phyloP scores from a whole-genome alignment of 2,797 vertebrate genomes.

The Gadopsis bispinosus region DNA sequence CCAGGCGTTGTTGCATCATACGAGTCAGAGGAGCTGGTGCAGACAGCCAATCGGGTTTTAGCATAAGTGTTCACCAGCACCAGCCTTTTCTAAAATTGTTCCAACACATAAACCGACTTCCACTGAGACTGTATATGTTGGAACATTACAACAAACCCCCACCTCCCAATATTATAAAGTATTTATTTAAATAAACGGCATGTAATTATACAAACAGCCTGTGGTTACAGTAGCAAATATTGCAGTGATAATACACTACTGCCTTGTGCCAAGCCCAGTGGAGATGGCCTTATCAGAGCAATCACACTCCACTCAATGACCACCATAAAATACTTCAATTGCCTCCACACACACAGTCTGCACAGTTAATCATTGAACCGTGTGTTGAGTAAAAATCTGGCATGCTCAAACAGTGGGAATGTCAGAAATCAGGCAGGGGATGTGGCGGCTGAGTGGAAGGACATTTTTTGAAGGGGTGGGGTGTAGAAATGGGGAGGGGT shows the following conservation, averaged over 20 bases:
- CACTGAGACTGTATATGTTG: background rate
- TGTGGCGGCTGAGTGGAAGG: conserved; percentile 11
- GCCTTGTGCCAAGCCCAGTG: background rate
- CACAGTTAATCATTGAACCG: conserved; percentile 77
- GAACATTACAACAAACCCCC: background rate
- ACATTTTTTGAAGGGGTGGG: conserved; percentile 10
- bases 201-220: conserved; percentile 13
- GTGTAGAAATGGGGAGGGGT: conserved; percentile 12
- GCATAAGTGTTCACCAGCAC: background rate
- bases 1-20: background rate
- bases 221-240: conserved; percentile 28
- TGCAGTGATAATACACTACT: conserved; percentile 13
- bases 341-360: conserved; percentile 31
- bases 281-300: conserved; percentile 55
- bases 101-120: background rate
- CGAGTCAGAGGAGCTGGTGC: conserved; percentile 10
- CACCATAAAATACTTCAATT: conserved; percentile 56
- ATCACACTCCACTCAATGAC: conserved; percentile 56
- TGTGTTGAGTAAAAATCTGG: conserved; percentile 60
- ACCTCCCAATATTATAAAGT: too few species aligned
- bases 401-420: conserved; percentile 64
- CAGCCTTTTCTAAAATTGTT: background rate
- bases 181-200: background rate
- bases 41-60: background rate
- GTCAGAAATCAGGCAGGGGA: conserved; percentile 37